Percentiles rank a stretch among this genome's conserved stretches.
phyloP scores from a whole-genome alignment of 2,888 invertebrate genomes.

The Mystacides longicornis region DNA sequence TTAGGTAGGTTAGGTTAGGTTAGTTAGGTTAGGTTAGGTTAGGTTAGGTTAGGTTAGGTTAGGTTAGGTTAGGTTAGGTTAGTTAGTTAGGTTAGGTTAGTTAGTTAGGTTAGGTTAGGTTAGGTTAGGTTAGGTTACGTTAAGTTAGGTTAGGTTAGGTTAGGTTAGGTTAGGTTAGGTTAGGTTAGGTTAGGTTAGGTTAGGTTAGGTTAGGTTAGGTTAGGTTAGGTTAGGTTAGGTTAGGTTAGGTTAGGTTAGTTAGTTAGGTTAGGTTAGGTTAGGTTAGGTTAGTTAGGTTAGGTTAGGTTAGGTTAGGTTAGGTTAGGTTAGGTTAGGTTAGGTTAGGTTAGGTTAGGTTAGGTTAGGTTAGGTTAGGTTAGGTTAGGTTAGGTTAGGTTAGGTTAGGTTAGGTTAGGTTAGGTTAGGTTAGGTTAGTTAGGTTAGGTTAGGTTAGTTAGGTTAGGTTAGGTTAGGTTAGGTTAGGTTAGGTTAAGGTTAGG shows the following conservation, averaged over 20 bases:
- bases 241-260: slow-evolving; percentile 9
- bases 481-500: background rate
- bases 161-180: slow-evolving; percentile 18
- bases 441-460: too few relatives aligned
- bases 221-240: slow-evolving; percentile 9
- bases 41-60: slow-evolving; percentile 20
- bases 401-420: slow-evolving; percentile 5
- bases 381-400: slow-evolving; percentile 5
- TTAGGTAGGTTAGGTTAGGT: slow-evolving; percentile 17
- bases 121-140: slow-evolving; percentile 21
- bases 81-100: slow-evolving; percentile 21
- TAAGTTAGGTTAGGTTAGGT: slow-evolving; percentile 20
- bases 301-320: slow-evolving; percentile 10
- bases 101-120: slow-evolving; percentile 22
- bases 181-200: slow-evolving; percentile 20
- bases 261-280: slow-evolving; percentile 7
- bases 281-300: slow-evolving; percentile 5
- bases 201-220: slow-evolving; percentile 7
- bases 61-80: slow-evolving; percentile 13
- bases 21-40: slow-evolving; percentile 19
- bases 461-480: background rate
- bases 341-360: slow-evolving; percentile 7
- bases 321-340: slow-evolving; percentile 10
- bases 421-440: slow-evolving; percentile 4
- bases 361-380: slow-evolving; percentile 3